Evolutionary conservation across 2,113 vertebrate species (phyloP), one percentile per base, ranked within the genome.

Genomic region (Oophaga pumilio): DNA sequence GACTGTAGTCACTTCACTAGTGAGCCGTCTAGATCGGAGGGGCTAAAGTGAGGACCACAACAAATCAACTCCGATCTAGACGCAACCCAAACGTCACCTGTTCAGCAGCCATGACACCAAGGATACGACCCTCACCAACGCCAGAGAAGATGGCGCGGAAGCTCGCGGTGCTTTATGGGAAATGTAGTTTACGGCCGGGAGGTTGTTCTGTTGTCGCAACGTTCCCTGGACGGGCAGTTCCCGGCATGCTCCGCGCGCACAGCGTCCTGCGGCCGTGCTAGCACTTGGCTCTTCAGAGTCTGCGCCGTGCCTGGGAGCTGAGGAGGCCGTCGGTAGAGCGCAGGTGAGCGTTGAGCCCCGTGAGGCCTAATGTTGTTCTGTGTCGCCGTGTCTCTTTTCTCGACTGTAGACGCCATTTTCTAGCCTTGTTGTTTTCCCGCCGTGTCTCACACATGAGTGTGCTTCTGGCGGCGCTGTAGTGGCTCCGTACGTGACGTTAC

Each of bases 211-310:
- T 15, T 78, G 22, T 78, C 53, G 76, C 52, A n/a, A 78, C 43
- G 2, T 22, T 24, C 10, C 15, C 50, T 26, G 13, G 2, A 80
- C 77, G 77, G 33, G 77, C 26, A n/a, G 4, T 80, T 60, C 77
- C 77, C 77, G 20, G 53, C 77, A 80, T 80, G n/a, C 77, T 12
- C 8, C 60, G 77, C 77, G 77, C 77, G 14, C 22, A 3, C 26
- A 33, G 24, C 56, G 57, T 18, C 77, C 2, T 28, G 53, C 1
- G 53, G 24, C 14, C 24, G 53, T 59, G 15, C 28, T 59, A 18
- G 77, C 26, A 17, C 77, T 20, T 20, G 53, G 56, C 24, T 60
- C 10, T 0, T 17, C 12, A 59, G 50, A 79, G 76, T 79, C 56
- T 59, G 76, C 76, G 56, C 53, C 24, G 76, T 24, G 49, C 76